Evolutionary conservation across 1,140 invertebrate species (phyloP).

Genomic region (Eurosta solidaginis): DNA sequence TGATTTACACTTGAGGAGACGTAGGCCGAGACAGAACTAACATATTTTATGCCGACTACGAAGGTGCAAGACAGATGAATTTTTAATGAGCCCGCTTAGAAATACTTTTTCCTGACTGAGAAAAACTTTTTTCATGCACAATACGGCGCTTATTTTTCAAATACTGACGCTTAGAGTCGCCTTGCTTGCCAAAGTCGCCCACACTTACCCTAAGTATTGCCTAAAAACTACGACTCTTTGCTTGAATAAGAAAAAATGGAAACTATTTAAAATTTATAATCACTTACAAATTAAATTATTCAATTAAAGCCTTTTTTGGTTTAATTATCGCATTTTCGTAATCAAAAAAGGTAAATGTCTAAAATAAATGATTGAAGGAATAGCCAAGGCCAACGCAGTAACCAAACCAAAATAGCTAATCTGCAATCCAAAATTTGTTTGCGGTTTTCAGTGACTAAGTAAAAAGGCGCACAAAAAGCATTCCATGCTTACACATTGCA

Average conservation of each 20-base stretch:
- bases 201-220: too few species aligned
- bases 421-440: neutral
- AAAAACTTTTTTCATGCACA: too few species aligned
- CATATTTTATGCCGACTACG: too few species aligned
- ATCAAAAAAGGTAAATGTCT: neutral
- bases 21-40: too few species aligned
- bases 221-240: too few species aligned
- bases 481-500: neutral
- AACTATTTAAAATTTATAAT: neutral
- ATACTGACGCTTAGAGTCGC: too few species aligned
- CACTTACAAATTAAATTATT: neutral
- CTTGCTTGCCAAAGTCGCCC: too few species aligned
- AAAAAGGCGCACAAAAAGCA: neutral
- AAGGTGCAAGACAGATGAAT: too few species aligned
- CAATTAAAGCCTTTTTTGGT: conserved; percentile 2
- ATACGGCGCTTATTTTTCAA: too few species aligned
- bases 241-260: neutral
- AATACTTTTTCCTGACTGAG: too few species aligned
- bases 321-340: neutral
- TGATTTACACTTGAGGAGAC: too few species aligned
- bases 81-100: too few species aligned
- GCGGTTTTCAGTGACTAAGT: neutral
- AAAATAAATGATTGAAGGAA: neutral
- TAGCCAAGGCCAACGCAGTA: neutral
- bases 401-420: neutral